Conservation (phyloP, 2,113 vertebrate species). For the Hypocryptadius cinnamomeus region DNA sequence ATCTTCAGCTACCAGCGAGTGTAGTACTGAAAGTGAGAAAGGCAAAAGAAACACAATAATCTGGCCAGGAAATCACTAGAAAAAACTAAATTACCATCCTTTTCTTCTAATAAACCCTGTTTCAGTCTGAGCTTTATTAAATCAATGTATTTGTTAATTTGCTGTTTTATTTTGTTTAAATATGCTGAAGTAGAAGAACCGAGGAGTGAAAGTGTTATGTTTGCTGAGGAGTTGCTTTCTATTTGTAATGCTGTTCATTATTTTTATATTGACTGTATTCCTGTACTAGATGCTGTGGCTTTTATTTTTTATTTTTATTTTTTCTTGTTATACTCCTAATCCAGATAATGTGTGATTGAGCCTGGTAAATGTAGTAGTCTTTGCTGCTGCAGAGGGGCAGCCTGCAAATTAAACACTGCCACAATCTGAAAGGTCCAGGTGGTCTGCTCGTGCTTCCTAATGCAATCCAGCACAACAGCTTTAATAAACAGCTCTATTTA, state of each 20-base stretch:
- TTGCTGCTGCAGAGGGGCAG: constrained; percentile 71
- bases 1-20: constrained; percentile 68
- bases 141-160: constrained; percentile 40
- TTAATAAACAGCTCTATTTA: constrained; percentile 87
- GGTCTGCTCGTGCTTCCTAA: constrained; percentile 77
- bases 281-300: constrained; percentile 15
- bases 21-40: constrained; percentile 64
- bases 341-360: constrained; percentile 67
- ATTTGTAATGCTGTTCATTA: constrained; percentile 52
- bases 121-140: constrained; percentile 39
- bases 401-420: constrained; percentile 80
- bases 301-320: background rate
- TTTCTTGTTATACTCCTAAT: constrained; percentile 55
- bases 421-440: constrained; percentile 82
- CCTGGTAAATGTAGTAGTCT: constrained; percentile 68
- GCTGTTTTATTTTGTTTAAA: constrained; percentile 25
- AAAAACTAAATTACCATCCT: constrained; percentile 59
- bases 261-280: constrained; percentile 58
- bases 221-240: constrained; percentile 50
- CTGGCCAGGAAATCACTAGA: constrained; percentile 54
- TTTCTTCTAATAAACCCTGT: constrained; percentile 15
- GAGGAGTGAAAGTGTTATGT: constrained; percentile 46
- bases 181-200: constrained; percentile 51
- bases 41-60: constrained; percentile 69
- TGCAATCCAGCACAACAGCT: constrained; percentile 80